These are phyloP conservation scores for Etheostoma nigrum DNA, from an alignment of 2,797 vertebrate genomes.

Conservation along the genomic window DNA sequence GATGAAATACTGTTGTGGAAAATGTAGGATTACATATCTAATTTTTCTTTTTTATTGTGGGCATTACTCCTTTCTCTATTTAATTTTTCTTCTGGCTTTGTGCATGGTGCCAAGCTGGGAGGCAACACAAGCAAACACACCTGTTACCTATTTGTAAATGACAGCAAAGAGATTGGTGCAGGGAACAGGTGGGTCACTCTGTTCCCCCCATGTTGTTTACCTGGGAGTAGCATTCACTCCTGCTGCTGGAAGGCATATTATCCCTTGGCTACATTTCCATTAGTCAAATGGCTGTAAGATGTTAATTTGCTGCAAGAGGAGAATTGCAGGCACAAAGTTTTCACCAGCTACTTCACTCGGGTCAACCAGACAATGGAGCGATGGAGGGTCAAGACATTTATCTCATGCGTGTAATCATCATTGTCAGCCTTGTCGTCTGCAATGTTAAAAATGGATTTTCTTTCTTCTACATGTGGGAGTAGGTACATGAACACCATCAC, in stretches of 20 bases:
- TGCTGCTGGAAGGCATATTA: slow-evolving; percentile 54
- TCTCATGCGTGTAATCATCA: slow-evolving; percentile 27
- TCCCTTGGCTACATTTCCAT: slow-evolving; percentile 48
- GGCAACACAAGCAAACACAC: slow-evolving; percentile 47
- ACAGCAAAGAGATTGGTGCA: slow-evolving; percentile 34
- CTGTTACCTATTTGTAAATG: slow-evolving; percentile 71
- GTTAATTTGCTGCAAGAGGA: slow-evolving; percentile 35
- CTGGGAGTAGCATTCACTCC: slow-evolving; percentile 51
- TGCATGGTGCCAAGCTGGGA: slow-evolving; percentile 49
- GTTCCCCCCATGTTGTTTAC: slow-evolving; percentile 61
- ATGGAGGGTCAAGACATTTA: slow-evolving; percentile 24
- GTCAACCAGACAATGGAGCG: slow-evolving; percentile 7
- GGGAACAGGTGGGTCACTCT: slow-evolving; percentile 66
- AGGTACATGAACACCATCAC: background rate
- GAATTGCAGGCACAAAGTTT: background rate
- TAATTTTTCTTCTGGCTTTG: slow-evolving; percentile 16
- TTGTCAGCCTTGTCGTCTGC: slow-evolving; percentile 31
- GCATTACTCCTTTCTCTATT: slow-evolving; percentile 15
- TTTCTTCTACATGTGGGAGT: slow-evolving; percentile 15
- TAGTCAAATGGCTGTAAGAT: slow-evolving; percentile 45
- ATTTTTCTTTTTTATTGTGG: slow-evolving; percentile 1
- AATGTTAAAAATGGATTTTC: slow-evolving; percentile 18
- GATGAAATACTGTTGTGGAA: background rate
- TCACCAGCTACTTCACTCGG: background rate
- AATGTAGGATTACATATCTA: background rate